Evolutionary conservation across 2,797 vertebrate species (phyloP), one percentile per base, ranked within the genome.

Genomic region (Synaphobranchus kaupii): DNA sequence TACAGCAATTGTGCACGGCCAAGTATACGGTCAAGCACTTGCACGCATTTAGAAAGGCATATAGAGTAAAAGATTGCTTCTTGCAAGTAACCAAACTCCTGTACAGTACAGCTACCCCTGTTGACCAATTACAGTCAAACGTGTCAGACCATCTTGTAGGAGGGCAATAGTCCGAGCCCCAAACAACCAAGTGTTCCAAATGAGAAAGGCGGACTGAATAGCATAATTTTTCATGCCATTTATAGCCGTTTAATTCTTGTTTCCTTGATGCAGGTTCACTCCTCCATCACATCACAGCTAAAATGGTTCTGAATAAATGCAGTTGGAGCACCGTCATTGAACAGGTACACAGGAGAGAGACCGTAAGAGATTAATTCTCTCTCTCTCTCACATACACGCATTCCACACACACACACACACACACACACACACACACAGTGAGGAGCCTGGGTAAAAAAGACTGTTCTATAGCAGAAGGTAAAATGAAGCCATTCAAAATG

Each of bases 61-160:
- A 80, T 39, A 68, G 63, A n/a, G n/a, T 80, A 80, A 80, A 48
- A 47, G 39, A 50, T 81, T 60, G 83, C 56, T 84, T 58, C n/a
- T 17, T 4, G 17, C 54, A 84, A 56, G 83, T 31, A 84, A 83
- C 31, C 50, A 83, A 56, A 58, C 28, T 83, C 47, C 20, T 56
- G n/a, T 31, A 78, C 73, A 20, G 17, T 78, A 78, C 34, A 81
- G 47, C 78, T 81, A 81, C 78, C 78, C 20, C 73, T 15, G 22
- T 54, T 60, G 54, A 58, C 15, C 50, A 58, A 84, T 39, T 39
- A 60, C 13, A 20, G 44, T 60, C 2, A 54, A 56, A 84, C 22
- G 13, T 22, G 31, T 15, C 52, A 60, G 83, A n/a, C 28, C 52
- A 60, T 60, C 34, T 58, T 39, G 82, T 54, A 31, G 25, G 9